phyloP scores from a whole-genome alignment of 2,797 vertebrate species.

The Taenioides sp. region DNA sequence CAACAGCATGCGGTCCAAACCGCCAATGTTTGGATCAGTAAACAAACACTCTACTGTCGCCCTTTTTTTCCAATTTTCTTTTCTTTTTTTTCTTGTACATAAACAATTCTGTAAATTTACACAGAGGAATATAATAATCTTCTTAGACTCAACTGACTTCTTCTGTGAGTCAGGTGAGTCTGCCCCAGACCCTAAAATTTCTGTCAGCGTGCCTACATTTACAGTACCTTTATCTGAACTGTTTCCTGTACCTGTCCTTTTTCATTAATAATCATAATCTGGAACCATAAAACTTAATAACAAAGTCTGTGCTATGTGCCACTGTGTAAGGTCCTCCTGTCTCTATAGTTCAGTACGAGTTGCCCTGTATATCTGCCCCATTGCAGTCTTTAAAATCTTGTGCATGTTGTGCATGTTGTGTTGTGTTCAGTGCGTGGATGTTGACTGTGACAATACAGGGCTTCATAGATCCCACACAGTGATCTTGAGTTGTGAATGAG shows the following conservation, averaged over 20 bases:
- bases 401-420: too few relatives aligned
- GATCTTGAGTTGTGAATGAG: constrained; percentile 14
- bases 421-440: constrained; percentile 7
- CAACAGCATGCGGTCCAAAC: too few relatives aligned
- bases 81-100: too few relatives aligned
- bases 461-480: constrained; percentile 17
- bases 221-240: not conserved
- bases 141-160: too few relatives aligned
- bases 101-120: too few relatives aligned
- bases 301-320: not conserved
- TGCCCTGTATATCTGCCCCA: not conserved
- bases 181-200: too few relatives aligned
- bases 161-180: too few relatives aligned
- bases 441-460: constrained; percentile 15
- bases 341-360: not conserved
- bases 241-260: not conserved
- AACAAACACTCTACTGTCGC: too few relatives aligned
- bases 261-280: not conserved
- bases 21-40: too few relatives aligned
- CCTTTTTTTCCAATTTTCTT: too few relatives aligned
- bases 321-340: not conserved
- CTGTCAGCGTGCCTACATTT: too few relatives aligned
- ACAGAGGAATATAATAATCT: too few relatives aligned
- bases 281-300: not conserved
- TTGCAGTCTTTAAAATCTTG: not conserved